Evolutionary conservation across 2,888 invertebrate genomes (phyloP).

Genomic region (Lysandra coridon): DNA sequence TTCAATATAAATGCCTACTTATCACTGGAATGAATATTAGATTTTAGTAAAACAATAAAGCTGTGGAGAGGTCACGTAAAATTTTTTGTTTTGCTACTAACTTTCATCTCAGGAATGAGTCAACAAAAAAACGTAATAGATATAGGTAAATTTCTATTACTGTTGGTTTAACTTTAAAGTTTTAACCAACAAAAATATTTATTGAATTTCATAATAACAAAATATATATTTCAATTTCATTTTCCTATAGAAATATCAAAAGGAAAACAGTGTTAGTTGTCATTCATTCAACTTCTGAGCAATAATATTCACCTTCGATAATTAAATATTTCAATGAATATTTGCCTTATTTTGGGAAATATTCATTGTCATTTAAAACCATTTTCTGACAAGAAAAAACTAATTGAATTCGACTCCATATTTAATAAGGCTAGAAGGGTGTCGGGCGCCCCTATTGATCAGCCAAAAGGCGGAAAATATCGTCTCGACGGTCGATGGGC

Average conservation of each 20-base stretch:
- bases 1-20: slow-evolving; percentile 64
- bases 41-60: slow-evolving; percentile 62
- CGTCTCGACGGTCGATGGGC: slow-evolving; percentile 56
- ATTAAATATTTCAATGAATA: not conserved
- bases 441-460: slow-evolving; percentile 77
- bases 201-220: not conserved
- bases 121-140: no score
- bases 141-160: no score
- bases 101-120: not conserved
- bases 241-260: not conserved
- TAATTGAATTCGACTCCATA: slow-evolving; percentile 48
- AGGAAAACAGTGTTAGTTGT: not conserved
- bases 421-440: slow-evolving; percentile 54
- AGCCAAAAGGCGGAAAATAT: slow-evolving; percentile 80
- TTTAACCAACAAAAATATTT: no score
- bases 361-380: not conserved
- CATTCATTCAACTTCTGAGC: not conserved
- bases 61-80: slow-evolving; percentile 45
- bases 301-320: not conserved
- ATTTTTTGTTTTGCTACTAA: slow-evolving; percentile 28
- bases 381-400: not conserved
- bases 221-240: not conserved
- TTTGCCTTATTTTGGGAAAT: not conserved
- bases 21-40: slow-evolving; percentile 70
- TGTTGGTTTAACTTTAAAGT: no score